phyloP scores from a whole-genome alignment of 2,797 vertebrate species.

The Coluber constrictor region DNA sequence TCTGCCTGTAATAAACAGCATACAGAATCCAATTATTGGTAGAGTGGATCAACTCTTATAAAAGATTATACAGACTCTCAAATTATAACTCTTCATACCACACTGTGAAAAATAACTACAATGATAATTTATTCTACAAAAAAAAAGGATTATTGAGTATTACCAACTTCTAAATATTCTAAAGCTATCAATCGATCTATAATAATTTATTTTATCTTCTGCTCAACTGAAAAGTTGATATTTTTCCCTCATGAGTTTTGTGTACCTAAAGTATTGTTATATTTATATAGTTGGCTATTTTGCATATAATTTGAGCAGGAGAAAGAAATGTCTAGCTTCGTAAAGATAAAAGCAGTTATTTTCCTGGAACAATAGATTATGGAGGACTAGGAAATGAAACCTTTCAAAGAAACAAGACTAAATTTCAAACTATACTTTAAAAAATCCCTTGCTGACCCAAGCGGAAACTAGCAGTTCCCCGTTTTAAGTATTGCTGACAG shows the following conservation, averaged over 20 bases:
- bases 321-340: not conserved
- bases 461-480: slow-evolving; percentile 23
- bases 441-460: not conserved
- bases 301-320: not conserved
- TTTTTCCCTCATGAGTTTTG: not conserved
- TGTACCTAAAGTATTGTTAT: not conserved
- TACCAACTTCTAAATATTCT: not conserved
- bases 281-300: not conserved
- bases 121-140: not conserved
- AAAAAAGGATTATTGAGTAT: not conserved
- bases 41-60: not conserved
- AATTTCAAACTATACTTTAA: not conserved
- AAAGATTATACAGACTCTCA: not conserved
- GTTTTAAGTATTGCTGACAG: slow-evolving; percentile 44
- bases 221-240: not conserved
- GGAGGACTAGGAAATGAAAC: not conserved
- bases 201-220: not conserved
- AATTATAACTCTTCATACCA: not conserved
- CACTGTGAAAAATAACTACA: not conserved
- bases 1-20: not conserved
- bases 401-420: not conserved
- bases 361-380: not conserved
- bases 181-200: not conserved
- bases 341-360: slow-evolving; percentile 32
- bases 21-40: not conserved